These are phyloP conservation scores for Cuniculus paca DNA, from an alignment of 2,797 vertebrate genomes.

Conservation along the genomic window DNA sequence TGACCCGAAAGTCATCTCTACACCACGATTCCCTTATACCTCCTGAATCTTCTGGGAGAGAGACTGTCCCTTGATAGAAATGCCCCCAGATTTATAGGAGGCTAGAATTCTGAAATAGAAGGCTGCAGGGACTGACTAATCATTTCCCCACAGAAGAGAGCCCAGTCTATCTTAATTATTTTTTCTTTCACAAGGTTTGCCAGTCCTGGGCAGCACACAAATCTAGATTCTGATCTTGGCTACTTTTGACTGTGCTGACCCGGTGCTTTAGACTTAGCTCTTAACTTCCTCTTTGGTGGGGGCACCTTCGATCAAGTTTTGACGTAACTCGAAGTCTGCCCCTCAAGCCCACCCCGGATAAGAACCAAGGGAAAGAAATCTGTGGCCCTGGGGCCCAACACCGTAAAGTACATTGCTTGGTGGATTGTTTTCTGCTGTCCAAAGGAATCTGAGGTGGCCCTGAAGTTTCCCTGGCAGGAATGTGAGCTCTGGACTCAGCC, in stretches of 20 bases:
- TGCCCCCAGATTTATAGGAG: background rate
- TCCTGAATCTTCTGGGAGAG: background rate
- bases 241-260: background rate
- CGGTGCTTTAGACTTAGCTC: background rate
- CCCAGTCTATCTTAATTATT: background rate
- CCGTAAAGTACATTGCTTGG: background rate
- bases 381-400: fast-evolving
- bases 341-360: background rate
- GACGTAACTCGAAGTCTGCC: background rate
- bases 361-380: background rate
- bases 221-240: background rate
- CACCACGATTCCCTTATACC: background rate
- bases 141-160: background rate
- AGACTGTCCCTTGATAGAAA: background rate
- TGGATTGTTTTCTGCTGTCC: background rate
- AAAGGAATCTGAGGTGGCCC: background rate
- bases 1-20: conserved; percentile 54
- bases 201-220: background rate
- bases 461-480: background rate
- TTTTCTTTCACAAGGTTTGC: background rate
- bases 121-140: background rate
- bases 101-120: background rate
- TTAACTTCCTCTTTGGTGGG: background rate
- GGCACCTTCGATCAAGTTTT: too few relatives aligned
- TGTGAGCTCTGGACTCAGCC: background rate